Evolutionary conservation across 2,888 invertebrate species (phyloP).

Genomic region (Hanleya hanleyi): DNA sequence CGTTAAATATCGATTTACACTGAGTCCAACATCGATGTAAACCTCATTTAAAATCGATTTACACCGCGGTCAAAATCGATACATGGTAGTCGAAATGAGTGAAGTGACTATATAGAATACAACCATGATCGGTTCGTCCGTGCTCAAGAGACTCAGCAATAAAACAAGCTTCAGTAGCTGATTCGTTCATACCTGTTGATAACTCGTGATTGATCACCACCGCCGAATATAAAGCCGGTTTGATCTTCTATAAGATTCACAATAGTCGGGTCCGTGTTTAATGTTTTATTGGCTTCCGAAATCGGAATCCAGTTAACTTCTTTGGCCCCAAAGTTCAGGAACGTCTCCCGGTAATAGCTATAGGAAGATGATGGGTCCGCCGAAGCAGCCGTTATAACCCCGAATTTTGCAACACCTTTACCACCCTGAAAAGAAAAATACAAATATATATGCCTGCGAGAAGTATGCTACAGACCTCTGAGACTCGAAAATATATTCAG

Average conservation of each 20-base stretch:
- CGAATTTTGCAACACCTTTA: constrained; percentile 46
- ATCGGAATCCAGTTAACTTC: constrained; percentile 48
- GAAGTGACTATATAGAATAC: too few relatives aligned
- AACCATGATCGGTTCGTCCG: too few relatives aligned
- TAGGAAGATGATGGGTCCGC: constrained; percentile 40
- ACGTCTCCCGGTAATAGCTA: constrained; percentile 40
- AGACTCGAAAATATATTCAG: too few relatives aligned
- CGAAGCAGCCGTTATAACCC: constrained; percentile 49
- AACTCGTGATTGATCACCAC: constrained; percentile 48
- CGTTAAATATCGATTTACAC: too few relatives aligned
- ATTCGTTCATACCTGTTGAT: constrained; percentile 10
- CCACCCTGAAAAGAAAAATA: constrained; percentile 39
- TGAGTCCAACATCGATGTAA: not conserved
- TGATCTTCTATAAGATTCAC: constrained; percentile 41
- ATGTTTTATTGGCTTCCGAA: constrained; percentile 41
- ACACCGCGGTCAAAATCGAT: not conserved
- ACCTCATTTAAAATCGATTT: not conserved
- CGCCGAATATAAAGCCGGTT: constrained; percentile 57
- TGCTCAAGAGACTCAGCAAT: too few relatives aligned
- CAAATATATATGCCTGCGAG: not conserved
- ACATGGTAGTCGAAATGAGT: too few relatives aligned
- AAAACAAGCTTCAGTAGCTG: not conserved
- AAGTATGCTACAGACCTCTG: too few relatives aligned
- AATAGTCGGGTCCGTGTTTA: constrained; percentile 34
- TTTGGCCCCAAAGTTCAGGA: constrained; percentile 43